Evolutionary conservation across 2,113 vertebrate genomes (phyloP).

Genomic region (Stercorarius parasiticus): DNA sequence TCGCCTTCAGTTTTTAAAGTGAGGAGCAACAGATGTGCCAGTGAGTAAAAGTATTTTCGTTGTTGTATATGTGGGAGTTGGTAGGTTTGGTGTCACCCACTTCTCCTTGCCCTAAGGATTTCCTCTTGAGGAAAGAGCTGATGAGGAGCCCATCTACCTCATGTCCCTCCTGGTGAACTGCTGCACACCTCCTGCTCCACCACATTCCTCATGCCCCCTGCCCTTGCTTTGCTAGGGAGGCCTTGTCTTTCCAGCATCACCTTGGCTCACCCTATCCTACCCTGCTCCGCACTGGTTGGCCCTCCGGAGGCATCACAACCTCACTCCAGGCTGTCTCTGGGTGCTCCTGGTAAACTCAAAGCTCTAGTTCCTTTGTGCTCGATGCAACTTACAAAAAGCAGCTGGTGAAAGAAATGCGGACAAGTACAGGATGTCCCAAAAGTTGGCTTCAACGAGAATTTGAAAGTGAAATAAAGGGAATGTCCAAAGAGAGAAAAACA

Average conservation of each 20-base stretch:
- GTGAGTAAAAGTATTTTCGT: neutral
- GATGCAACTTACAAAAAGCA: neutral
- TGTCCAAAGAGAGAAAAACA: neutral
- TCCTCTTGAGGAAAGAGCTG: neutral
- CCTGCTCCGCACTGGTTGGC: neutral
- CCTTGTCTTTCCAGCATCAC: neutral
- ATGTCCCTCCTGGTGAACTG: neutral
- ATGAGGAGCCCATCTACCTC: neutral
- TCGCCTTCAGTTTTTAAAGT: neutral
- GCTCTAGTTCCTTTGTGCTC: neutral
- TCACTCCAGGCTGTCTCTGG: neutral
- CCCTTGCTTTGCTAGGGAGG: neutral
- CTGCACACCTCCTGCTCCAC: neutral
- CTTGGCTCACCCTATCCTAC: neutral
- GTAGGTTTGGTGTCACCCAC: neutral
- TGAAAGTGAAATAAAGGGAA: neutral
- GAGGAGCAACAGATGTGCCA: neutral
- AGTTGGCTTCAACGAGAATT: neutral
- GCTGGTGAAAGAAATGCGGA: neutral
- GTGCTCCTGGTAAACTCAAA: neutral
- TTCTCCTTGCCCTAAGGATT: neutral
- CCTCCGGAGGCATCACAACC: neutral
- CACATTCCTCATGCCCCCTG: neutral
- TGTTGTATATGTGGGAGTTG: fast-evolving
- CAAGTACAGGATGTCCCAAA: neutral